Evolutionary conservation across 2,113 vertebrate genomes (phyloP), one percentile per base, ranked within the genome.

Genomic region (Sisor rabdophorus): DNA sequence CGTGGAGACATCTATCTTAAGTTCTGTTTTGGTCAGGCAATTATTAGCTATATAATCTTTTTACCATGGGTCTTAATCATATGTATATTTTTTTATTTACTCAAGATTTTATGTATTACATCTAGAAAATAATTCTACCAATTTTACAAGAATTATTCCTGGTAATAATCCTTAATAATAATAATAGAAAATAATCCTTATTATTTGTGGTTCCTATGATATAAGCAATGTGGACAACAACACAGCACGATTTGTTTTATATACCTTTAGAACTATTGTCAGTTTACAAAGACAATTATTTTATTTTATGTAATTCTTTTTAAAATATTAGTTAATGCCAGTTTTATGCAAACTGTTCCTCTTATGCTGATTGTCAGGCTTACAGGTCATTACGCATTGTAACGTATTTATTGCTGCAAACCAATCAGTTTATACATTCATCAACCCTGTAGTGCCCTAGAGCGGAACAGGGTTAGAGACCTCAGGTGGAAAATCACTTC

Each of bases 331-430:
- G 32, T 7, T 4, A 36, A 36, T 36, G 32, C 7, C 32, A 36
- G 6, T 59, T n/a, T 20, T 36, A 13, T 50, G 48, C 3, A 50
- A 50, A 16, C 11, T n/a, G n/a, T n/a, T n/a, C n/a, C n/a, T n/a
- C n/a, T n/a, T n/a, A n/a, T n/a, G n/a, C n/a, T n/a, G n/a, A n/a
- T n/a, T n/a, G n/a, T n/a, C n/a, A n/a, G n/a, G 36, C 78, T 80
- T 82, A 85, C 86, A 70, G 75, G 75, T 82, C 80, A 86, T 79
- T 75, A 86, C 76, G 84, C 86, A 82, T 86, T 83, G 84, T 67
- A 28, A 64, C 78, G 76, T 81, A 83, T 81, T 79, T 77, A 83
- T 81, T 22, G 4, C 10, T 6, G 76, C 56, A 63, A 64, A 73
- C 22, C 73, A 83, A 78, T 83, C 73, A 78, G 82, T 72, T 82